Evolutionary conservation across 2,113 vertebrate species (phyloP), one percentile per base, ranked within the genome.

Genomic region (Elanoides forficatus): DNA sequence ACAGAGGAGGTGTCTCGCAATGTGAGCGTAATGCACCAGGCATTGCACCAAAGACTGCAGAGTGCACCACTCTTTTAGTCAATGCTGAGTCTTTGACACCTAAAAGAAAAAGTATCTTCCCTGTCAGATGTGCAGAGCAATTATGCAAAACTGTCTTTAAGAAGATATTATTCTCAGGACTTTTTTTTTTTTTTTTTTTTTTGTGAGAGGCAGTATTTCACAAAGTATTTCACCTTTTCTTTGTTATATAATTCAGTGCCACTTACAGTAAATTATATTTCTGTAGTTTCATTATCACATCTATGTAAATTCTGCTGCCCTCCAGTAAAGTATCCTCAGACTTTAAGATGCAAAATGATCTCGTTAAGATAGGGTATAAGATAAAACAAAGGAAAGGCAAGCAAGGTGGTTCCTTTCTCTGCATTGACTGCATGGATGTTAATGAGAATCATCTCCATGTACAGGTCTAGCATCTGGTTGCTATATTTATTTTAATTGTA

Each of bases 31-130:
- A 96, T 96, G 93, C 96, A 97, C 95, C 95, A 95, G 71, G 75
- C 95, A 97, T 97, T 96, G 94, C 97, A 97, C 84, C 96, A 97
- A 79, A 80, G 93, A 95, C 94, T 97, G 96, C 95, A 96, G 95
- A 95, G 91, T 62, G 91, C 93, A 91, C 91, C 36, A 23, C 89
- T 91, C 86, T 29, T 91, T 76, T 93, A 62, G 53, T 95, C 95
- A 91, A 23, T 76, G 88, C 86, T 10, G 65, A 86, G 76, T 14
- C 91, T 93, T 92, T 92, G 96, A 95, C 94, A 94, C 74, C 94
- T 66, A 23, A 60, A 94, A 81, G 43, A 81, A 95, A 80, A 95
- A 86, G 78, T 93, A 42, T 80, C 53, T 91, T 80, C 81, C 89
- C 81, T 94, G 91, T 95, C 84, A 88, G 84, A 96, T 3, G 58